phyloP scores from a whole-genome alignment of 2,113 vertebrate genomes.

The Otolemur garnettii region DNA sequence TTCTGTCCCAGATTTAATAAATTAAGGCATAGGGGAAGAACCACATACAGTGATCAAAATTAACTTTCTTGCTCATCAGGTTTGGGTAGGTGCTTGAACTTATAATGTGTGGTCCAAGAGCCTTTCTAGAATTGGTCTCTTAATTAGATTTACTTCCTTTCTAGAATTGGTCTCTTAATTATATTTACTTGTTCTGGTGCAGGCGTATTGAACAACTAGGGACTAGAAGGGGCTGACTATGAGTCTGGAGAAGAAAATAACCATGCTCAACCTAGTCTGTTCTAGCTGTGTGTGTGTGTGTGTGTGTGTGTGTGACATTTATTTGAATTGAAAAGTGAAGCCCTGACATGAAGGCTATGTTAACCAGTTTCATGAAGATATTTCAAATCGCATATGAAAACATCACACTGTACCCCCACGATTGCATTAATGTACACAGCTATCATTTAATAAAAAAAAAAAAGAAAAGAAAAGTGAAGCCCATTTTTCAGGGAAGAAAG shows the following conservation, averaged over 20 bases:
- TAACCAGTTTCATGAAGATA: too few relatives aligned
- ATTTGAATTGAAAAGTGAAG: too few relatives aligned
- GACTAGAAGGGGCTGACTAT: not conserved
- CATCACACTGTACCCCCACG: too few relatives aligned
- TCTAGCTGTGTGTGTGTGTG: too few relatives aligned
- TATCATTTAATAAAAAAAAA: too few relatives aligned
- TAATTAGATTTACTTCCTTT: not conserved
- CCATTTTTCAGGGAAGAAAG: not conserved
- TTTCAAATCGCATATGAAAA: too few relatives aligned
- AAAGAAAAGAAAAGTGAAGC: too few relatives aligned
- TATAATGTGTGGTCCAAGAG: not conserved
- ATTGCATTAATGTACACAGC: too few relatives aligned
- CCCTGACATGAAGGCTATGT: too few relatives aligned
- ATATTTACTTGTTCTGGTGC: not conserved
- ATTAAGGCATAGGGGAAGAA: not conserved
- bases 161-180: not conserved
- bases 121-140: not conserved
- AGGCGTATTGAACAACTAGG: not conserved
- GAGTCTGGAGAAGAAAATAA: too few relatives aligned
- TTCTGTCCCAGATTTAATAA: not conserved
- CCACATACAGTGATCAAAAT: not conserved
- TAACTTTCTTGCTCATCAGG: not conserved
- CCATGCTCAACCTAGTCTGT: too few relatives aligned
- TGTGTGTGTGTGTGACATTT: too few relatives aligned
- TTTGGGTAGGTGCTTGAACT: not conserved